These are phyloP conservation scores for Hemiscyllium ocellatum DNA, from an alignment of 2,113 vertebrate genomes.

Conservation along the genomic window DNA sequence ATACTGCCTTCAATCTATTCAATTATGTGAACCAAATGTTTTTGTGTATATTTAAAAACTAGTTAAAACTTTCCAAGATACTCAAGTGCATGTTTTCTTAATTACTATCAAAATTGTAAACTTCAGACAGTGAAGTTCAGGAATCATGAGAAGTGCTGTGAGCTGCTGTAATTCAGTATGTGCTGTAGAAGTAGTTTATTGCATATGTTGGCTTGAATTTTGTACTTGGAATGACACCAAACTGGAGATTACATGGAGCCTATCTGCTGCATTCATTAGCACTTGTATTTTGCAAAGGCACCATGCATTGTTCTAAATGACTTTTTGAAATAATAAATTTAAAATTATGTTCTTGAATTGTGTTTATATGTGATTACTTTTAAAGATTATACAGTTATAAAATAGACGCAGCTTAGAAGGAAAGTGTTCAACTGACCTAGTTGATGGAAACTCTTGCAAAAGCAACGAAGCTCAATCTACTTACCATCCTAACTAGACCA, in stretches of 20 bases:
- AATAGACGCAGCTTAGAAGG: background rate
- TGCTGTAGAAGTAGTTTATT: background rate
- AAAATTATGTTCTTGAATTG: background rate
- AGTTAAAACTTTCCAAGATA: background rate
- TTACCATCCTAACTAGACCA: too few relatives aligned
- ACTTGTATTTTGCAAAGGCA: background rate
- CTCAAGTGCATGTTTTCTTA: background rate
- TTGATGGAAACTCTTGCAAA: background rate
- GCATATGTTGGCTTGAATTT: background rate
- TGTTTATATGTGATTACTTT: background rate
- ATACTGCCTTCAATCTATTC: background rate
- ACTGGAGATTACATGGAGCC: background rate
- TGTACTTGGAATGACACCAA: background rate
- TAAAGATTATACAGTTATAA: background rate
- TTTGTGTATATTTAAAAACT: background rate
- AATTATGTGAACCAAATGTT: slow-evolving; percentile 18
- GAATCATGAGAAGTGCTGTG: background rate
- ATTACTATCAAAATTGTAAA: background rate
- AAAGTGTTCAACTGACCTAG: background rate
- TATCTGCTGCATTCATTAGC: background rate
- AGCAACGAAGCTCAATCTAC: background rate
- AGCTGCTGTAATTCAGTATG: background rate
- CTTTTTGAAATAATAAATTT: slow-evolving; percentile 7
- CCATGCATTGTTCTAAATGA: slow-evolving; percentile 24
- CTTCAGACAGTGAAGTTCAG: background rate